A percentile compares a stretch with the other conserved stretches of the same genome.
Conservation (phyloP, 1,140 invertebrate genomes). For the Dendroctonus ponderosae region DNA sequence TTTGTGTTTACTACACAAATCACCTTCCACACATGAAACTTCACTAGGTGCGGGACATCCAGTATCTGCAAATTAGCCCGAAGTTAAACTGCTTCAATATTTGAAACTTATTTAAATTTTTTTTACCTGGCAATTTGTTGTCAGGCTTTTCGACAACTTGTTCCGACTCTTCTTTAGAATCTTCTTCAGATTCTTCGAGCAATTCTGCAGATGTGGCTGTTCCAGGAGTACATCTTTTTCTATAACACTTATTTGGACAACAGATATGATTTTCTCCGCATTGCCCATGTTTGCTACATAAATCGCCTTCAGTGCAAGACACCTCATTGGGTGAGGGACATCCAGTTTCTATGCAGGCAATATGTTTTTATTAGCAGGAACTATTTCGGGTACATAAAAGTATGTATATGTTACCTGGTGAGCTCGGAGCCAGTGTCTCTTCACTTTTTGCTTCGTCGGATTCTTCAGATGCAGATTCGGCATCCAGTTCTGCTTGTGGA, state of each 20-base stretch:
- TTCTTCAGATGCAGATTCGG: conserved; percentile 29
- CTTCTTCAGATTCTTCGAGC: conserved; percentile 30
- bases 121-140: conserved; percentile 1
- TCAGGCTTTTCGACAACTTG: background rate
- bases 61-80: conserved; percentile 3
- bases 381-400: background rate
- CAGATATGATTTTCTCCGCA: conserved; percentile 27
- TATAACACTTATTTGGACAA: conserved; percentile 33
- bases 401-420: conserved; percentile 12
- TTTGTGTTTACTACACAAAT: conserved; percentile 31
- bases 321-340: conserved; percentile 23
- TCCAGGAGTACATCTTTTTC: conserved; percentile 26
- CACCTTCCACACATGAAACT: conserved; percentile 20
- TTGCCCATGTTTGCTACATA: conserved; percentile 28
- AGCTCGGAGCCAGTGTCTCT: conserved; percentile 9
- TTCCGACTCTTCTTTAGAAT: conserved; percentile 18
- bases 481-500: conserved; percentile 20
- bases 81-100: background rate
- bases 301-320: conserved; percentile 21
- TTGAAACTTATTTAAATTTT: background rate
- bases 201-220: conserved; percentile 20
- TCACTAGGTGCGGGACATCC: conserved; percentile 23
- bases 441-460: conserved; percentile 22
- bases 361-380: background rate
- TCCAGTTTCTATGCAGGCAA: conserved; percentile 18